Percentiles rank a stretch among this genome's conserved stretches.
phyloP scores from a whole-genome alignment of 2,113 vertebrate species.

The Oophaga pumilio region DNA sequence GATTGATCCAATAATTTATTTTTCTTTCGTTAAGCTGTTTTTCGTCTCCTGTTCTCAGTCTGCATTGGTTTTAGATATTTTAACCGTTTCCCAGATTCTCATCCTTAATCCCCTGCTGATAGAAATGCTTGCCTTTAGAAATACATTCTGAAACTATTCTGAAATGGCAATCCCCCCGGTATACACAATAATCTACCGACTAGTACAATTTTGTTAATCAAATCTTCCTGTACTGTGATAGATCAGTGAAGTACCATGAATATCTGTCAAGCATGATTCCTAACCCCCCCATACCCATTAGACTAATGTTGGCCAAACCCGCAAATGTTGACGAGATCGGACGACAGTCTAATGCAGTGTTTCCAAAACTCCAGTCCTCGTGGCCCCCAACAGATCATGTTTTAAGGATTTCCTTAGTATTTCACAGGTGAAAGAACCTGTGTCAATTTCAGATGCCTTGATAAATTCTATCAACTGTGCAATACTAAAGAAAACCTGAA shows the following conservation, averaged over 20 bases:
- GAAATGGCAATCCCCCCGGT: not conserved
- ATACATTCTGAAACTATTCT: not conserved
- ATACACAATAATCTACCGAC: not conserved
- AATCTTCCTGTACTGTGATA: not conserved
- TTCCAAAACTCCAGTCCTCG: too few species aligned
- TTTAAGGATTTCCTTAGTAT: too few species aligned
- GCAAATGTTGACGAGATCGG: too few species aligned
- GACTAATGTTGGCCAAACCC: too few species aligned
- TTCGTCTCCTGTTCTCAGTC: not conserved
- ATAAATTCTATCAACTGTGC: too few species aligned
- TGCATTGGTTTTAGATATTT: constrained; percentile 11
- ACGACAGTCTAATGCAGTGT: too few species aligned
- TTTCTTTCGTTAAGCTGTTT: constrained; percentile 20
- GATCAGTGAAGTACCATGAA: not conserved
- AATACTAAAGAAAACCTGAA: too few species aligned
- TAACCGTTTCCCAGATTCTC: constrained; percentile 12
- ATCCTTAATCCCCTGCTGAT: constrained; percentile 27
- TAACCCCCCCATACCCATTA: too few species aligned
- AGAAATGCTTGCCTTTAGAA: constrained; percentile 29
- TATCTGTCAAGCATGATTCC: too few species aligned
- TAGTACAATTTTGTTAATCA: not conserved
- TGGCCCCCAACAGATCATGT: too few species aligned
- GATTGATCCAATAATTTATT: constrained; percentile 33
- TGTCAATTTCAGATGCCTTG: too few species aligned
- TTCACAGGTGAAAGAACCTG: too few species aligned